Conservation (phyloP, 2,113 vertebrate genomes). For the Cettia cetti region DNA sequence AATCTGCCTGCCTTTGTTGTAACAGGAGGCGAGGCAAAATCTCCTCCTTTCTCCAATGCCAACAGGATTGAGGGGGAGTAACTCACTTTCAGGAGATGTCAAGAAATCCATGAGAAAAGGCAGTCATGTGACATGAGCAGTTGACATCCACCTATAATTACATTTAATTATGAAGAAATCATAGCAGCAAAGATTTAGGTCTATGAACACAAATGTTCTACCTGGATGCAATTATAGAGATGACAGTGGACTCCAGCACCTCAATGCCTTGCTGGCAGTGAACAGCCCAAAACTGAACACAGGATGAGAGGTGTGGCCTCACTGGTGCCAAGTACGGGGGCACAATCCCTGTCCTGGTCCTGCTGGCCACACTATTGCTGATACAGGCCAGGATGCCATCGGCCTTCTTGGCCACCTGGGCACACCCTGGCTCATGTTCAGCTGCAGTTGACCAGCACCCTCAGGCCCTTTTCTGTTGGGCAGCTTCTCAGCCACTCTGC, state of each 20-base stretch:
- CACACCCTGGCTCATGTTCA: background rate
- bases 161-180: background rate
- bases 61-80: background rate
- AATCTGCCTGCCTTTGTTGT: background rate
- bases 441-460: accelerated
- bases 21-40: background rate
- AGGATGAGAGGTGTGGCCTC: background rate
- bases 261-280: background rate
- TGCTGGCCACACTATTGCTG: background rate
- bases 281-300: background rate
- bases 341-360: background rate
- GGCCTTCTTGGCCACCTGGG: background rate
- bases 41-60: background rate
- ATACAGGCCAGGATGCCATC: background rate
- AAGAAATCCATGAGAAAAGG: background rate
- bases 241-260: background rate
- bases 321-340: accelerated
- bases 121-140: background rate
- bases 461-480: background rate
- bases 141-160: background rate
- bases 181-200: background rate
- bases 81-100: background rate
- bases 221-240: background rate
- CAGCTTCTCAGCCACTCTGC: background rate
- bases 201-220: background rate